Base-by-base conservation (phyloP, 1,140 invertebrate genomes). In the Antheraea pernyi region DNA sequence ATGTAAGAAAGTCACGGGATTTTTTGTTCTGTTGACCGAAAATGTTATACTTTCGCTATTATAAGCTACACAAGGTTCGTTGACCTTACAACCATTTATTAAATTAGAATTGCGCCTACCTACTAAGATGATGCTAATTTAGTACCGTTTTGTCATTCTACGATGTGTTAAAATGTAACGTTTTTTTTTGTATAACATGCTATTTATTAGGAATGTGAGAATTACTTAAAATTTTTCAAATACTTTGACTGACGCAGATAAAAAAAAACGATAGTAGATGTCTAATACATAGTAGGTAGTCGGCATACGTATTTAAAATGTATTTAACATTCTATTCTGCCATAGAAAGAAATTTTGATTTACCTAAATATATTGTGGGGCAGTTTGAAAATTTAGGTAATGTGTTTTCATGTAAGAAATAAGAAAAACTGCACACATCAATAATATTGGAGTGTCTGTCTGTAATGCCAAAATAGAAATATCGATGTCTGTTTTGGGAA, bases 61-160 rank as follows among this genome's bases (percentile, higher is more conserved):
- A 64, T 19, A 42, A 42, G 46, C n/a, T 30, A 19, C 19, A 18
- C 37, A 22, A 53, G 13, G 73, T 75, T 72, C 11, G 18, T 70
- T 74, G 71, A 73, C 72, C 74, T 72, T n/a, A 53, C 46, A 6
- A 53, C 46, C 46, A 53, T 53, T 62, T 39, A 42, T 39, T 75
- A 53, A 53, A 18, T 72, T 72, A 46, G 36, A 62, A 60, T 58
- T 30, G 66, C 53, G n/a, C 59, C 42, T 65, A 48, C 36, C 60
- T 53, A 53, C 65, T 48, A 70, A 22, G 67, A 53, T 53, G 39
- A 68, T 69, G 78, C 72, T 82, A 82, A 80, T 79, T 78, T 68
- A 66, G 63, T 80, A 80, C 81, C 76, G 81, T 80, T 82, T 71
- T 73, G 72, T 75, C 67, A 64, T 72, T 68, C n/a, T 71, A 42